Percentiles rank a stretch among this genome's conserved stretches.
These are phyloP conservation scores for Eumerus sabulonum DNA, from an alignment of 2,888 invertebrate genomes.

Conservation along the genomic window DNA sequence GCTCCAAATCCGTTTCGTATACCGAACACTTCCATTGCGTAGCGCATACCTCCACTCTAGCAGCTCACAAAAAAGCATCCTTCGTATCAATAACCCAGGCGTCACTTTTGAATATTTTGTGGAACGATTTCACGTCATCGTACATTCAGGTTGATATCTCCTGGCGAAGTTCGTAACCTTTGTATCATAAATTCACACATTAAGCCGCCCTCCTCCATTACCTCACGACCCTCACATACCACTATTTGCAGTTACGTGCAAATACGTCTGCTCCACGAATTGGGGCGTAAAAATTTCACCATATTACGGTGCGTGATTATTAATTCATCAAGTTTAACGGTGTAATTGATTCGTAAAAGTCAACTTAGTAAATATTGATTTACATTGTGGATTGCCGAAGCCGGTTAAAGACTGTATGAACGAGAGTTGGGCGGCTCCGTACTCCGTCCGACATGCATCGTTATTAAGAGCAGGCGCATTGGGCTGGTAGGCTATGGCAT, in stretches of 20 bases:
- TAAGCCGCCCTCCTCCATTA: too few relatives aligned
- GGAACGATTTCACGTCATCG: constrained; percentile 1
- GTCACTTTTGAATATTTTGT: constrained; percentile 6
- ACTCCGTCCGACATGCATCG: background rate
- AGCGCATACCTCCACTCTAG: too few relatives aligned
- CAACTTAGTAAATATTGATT: constrained; percentile 28
- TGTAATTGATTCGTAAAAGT: constrained; percentile 45
- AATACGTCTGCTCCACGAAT: constrained; percentile 5
- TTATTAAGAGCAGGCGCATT: constrained; percentile 6
- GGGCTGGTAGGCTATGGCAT: background rate
- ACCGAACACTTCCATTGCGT: too few relatives aligned
- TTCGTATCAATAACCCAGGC: constrained; percentile 4
- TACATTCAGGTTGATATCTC: constrained; percentile 15
- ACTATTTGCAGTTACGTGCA: too few relatives aligned
- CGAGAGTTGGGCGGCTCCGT: background rate
- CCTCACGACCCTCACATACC: too few relatives aligned
- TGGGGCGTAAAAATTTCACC: constrained; percentile 22
- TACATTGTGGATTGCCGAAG: constrained; percentile 9
- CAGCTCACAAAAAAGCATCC: background rate
- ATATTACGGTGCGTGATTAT: constrained; percentile 16
- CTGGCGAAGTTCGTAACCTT: too few relatives aligned
- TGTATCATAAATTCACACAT: too few relatives aligned
- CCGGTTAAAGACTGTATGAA: background rate
- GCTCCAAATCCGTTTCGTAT: too few relatives aligned
- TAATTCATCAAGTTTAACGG: constrained; percentile 28